Evolutionary conservation across 2,797 vertebrate genomes (phyloP).

Genomic region (Oryzias sinensis): DNA sequence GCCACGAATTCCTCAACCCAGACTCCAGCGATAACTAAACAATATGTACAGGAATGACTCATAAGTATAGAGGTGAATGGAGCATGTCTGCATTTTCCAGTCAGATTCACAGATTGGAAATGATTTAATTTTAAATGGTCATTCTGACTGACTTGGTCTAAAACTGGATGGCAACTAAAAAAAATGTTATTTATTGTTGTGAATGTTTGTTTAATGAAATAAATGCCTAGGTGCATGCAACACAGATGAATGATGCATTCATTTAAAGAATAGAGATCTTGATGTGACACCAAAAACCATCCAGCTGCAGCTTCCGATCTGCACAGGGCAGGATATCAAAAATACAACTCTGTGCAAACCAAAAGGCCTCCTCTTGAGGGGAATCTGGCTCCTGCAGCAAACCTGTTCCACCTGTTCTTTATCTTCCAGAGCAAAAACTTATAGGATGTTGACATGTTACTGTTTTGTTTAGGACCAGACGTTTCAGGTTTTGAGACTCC

Average conservation of each 20-base stretch:
- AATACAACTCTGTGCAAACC: neutral
- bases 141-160: neutral
- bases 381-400: neutral
- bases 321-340: too few species aligned
- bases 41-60: neutral
- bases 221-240: neutral
- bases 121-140: neutral
- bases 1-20: slow-evolving; percentile 61
- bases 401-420: too few species aligned
- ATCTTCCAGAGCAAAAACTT: neutral
- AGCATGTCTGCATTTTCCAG: neutral
- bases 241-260: neutral
- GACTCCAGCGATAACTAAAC: slow-evolving; percentile 7
- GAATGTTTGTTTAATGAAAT: slow-evolving; percentile 6
- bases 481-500: neutral
- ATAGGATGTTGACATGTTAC: neutral
- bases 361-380: slow-evolving; percentile 4
- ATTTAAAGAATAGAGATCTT: neutral
- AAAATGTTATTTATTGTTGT: neutral
- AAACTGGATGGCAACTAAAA: neutral
- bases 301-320: neutral
- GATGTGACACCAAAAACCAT: neutral
- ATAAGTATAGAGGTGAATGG: neutral
- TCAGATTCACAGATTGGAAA: neutral
- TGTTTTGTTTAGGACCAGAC: neutral